Evolutionary conservation across 2,888 invertebrate species (phyloP).

Genomic region (Catocala sponsa): DNA sequence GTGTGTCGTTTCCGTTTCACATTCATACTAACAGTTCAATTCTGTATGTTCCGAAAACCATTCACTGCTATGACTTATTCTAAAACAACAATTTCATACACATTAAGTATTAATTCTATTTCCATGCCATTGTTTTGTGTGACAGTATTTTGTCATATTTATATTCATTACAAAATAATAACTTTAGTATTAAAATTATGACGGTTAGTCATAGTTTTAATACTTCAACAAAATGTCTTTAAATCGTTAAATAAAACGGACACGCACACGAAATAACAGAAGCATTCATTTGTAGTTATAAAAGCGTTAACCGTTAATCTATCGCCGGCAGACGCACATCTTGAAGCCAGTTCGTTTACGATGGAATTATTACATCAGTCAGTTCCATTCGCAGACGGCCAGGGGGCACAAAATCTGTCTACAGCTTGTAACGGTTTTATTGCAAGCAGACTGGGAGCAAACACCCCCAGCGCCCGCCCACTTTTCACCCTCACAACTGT

Average conservation of each 20-base stretch:
- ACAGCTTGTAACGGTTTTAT: slow-evolving; percentile 62
- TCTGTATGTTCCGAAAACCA: too few relatives aligned
- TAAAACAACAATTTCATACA: too few relatives aligned
- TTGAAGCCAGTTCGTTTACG: slow-evolving; percentile 47
- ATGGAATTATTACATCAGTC: slow-evolving; percentile 58
- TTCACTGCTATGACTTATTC: too few relatives aligned
- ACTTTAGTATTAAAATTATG: too few relatives aligned
- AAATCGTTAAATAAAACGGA: neutral
- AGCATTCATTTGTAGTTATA: neutral
- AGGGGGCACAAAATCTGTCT: slow-evolving; percentile 57
- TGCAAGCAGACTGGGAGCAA: slow-evolving; percentile 56
- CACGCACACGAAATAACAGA: neutral
- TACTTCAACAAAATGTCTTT: neutral
- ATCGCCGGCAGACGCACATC: slow-evolving; percentile 25
- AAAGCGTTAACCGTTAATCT: slow-evolving; percentile 22
- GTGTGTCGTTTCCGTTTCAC: too few relatives aligned
- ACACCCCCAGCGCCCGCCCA: slow-evolving; percentile 41
- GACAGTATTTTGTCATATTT: too few relatives aligned
- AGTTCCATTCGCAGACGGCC: slow-evolving; percentile 48
- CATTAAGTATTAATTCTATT: too few relatives aligned
- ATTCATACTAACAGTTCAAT: too few relatives aligned
- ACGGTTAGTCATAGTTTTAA: too few relatives aligned
- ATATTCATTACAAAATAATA: too few relatives aligned
- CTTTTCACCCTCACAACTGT: slow-evolving; percentile 22
- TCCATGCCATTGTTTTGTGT: too few relatives aligned